Conservation (phyloP, 2,888 invertebrate genomes). For the Lithosia quadra region DNA sequence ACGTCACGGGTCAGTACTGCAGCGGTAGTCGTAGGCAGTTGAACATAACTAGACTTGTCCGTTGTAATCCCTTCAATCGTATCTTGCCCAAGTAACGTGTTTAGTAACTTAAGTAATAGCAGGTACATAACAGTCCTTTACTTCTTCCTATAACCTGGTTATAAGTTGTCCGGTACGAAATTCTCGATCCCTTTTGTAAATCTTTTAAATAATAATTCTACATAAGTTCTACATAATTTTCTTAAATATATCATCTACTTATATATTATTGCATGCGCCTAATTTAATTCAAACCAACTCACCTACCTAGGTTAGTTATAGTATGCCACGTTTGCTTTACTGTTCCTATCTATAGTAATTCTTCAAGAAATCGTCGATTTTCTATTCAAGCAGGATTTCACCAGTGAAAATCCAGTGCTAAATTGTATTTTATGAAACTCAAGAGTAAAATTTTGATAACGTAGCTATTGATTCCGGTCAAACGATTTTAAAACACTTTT, state of each 20-base stretch:
- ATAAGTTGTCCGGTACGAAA: slow-evolving; percentile 1
- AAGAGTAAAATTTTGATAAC: no score
- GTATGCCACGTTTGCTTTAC: neutral
- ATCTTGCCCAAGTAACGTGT: slow-evolving; percentile 33
- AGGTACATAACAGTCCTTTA: slow-evolving; percentile 16
- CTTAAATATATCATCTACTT: neutral
- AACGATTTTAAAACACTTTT: no score
- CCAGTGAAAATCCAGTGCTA: neutral
- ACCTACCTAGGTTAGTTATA: no score
- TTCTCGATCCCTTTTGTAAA: neutral
- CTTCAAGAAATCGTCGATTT: neutral
- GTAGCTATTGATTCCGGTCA: no score
- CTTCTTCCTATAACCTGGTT: neutral
- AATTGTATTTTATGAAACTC: neutral
- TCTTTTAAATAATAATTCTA: neutral
- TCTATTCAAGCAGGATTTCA: no score
- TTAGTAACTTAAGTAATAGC: slow-evolving; percentile 20
- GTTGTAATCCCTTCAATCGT: slow-evolving; percentile 29
- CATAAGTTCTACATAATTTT: neutral
- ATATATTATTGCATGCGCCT: neutral
- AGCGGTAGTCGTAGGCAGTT: slow-evolving; percentile 46
- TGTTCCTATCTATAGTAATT: neutral
- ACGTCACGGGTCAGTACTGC: slow-evolving; percentile 40
- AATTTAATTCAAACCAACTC: neutral
- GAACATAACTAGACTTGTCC: slow-evolving; percentile 43